phyloP scores from a whole-genome alignment of 2,888 invertebrate genomes.

The Tenthredo distinguenda region DNA sequence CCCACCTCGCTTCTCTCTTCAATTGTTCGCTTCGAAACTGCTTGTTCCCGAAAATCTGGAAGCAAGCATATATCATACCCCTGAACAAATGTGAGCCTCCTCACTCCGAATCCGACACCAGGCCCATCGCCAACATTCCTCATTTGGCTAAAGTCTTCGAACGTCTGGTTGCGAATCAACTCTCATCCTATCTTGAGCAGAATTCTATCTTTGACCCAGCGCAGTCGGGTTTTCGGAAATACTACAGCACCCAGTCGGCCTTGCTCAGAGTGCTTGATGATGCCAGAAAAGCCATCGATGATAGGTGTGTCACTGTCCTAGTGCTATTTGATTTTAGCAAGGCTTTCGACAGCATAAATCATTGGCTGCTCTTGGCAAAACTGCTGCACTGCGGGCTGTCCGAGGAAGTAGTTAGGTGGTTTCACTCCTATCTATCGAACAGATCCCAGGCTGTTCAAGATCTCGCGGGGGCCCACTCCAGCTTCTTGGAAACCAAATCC shows the following conservation, averaged over 20 bases:
- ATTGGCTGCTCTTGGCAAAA: neutral
- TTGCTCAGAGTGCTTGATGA: neutral
- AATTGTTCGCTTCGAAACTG: neutral
- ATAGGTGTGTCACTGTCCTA: too few relatives aligned
- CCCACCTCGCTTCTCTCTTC: neutral
- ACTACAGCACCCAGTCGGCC: neutral
- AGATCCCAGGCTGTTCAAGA: neutral
- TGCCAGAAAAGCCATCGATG: neutral
- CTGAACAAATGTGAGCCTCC: neutral
- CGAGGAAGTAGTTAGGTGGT: neutral
- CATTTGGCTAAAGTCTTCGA: neutral
- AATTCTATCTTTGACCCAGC: neutral
- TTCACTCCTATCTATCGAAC: neutral
- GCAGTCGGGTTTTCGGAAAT: neutral
- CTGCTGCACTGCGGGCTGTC: neutral
- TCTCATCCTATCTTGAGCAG: neutral
- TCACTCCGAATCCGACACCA: neutral
- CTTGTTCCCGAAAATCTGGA: neutral
- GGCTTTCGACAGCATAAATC: neutral
- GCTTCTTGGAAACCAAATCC: neutral
- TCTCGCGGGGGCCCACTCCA: neutral
- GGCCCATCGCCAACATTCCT: neutral
- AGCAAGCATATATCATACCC: neutral
- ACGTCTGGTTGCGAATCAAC: neutral
- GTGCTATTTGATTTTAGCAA: neutral